phyloP scores from a whole-genome alignment of 2,113 vertebrate genomes.

The Pluvialis apricaria region DNA sequence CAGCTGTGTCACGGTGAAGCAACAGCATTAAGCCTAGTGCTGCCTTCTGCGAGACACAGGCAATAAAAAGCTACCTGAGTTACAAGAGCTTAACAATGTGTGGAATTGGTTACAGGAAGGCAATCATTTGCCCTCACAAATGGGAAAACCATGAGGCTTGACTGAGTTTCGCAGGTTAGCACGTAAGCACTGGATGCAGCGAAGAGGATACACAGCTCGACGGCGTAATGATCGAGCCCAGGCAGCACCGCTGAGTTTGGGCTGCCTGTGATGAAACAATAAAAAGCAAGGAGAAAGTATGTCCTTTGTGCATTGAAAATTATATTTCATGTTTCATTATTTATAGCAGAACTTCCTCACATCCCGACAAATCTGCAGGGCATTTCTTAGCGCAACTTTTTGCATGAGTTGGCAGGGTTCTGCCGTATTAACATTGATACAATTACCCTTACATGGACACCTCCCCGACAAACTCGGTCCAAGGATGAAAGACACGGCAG shows the following conservation, averaged over 20 bases:
- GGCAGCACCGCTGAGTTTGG: background rate
- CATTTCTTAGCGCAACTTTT: background rate
- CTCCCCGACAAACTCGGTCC: background rate
- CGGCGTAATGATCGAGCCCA: rapidly evolving
- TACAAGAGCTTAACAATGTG: background rate
- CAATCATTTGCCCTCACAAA: background rate
- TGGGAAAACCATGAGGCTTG: background rate
- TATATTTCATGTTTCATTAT: background rate
- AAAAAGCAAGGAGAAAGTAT: background rate
- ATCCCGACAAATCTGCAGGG: background rate
- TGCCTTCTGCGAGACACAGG: background rate
- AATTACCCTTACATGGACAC: background rate
- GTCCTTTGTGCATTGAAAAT: background rate
- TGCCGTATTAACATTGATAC: background rate
- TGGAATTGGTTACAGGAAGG: background rate
- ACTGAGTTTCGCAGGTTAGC: background rate
- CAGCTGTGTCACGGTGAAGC: background rate
- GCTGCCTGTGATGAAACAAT: background rate
- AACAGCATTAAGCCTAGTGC: background rate
- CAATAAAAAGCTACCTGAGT: background rate
- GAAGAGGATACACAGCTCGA: rapidly evolving
- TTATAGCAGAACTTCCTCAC: background rate
- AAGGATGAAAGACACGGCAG: background rate
- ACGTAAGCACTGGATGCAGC: rapidly evolving
- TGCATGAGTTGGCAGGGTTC: background rate